Base-by-base conservation (phyloP, 2,888 invertebrate species). In the Leptinotarsa juncta region DNA sequence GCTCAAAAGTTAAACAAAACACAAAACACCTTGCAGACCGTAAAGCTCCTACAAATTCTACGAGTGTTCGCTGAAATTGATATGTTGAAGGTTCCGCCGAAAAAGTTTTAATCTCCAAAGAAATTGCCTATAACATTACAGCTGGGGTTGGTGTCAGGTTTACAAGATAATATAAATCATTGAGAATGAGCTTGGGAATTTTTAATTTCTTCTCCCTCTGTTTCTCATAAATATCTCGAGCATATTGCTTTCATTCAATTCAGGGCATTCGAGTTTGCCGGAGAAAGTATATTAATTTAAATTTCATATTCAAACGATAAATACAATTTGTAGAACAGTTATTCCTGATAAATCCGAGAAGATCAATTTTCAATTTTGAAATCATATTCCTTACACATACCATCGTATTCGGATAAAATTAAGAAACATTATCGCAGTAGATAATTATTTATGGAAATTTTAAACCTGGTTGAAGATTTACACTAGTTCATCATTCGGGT, bases 61-160 rank as follows among this genome's bases (percentile, higher is more conserved):
- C 32, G 42, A 62, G 62, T 42, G 62, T 15, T 62, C 62, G 62
- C 62, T 62, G 62, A 32, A 62, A 62, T 62, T 62, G 62, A 62
- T 42, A 62, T 62, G 62, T 26, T 3, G 62, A n/a, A 42, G 42
- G 62, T 62, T 42, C 12, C 42, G n/a, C 62, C 42, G 57, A 62
- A 32, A 62, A 62, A 62, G 62, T 62, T 62, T 62, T 62, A 62
- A 62, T 62, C 62, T 62, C 62, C 62, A 16, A 16, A 42, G 42
- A 32, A 62, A 62, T 62, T 62, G 62, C 62, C 62, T 62, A 62
- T n/a, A 42, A 62, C 62, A 18, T 62, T 62, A 32, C 62, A 62
- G 62, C 62, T 32, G 62, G 62, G 26, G 62, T 62, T 42, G 26
- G 62, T 32, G 42, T 32, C 62, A 62, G 42, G 62, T 32, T 57